Conservation (phyloP, 2,888 invertebrate genomes). For the Cheilosia soror region DNA sequence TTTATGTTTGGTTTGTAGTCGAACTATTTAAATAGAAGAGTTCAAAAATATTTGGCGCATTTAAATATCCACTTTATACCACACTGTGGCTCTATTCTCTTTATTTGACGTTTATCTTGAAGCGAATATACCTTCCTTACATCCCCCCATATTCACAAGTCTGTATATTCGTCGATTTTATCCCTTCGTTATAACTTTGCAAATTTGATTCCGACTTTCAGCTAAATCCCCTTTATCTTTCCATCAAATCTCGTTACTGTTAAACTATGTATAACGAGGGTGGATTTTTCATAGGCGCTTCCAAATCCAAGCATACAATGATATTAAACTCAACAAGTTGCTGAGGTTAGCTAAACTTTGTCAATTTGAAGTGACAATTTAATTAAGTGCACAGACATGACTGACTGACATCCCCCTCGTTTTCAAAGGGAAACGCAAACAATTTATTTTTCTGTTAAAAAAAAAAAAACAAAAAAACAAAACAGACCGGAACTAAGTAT, state of each 20-base stretch:
- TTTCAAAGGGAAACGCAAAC: neutral
- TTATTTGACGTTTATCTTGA: no score
- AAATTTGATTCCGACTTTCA: slow-evolving; percentile 17
- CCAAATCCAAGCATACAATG: neutral
- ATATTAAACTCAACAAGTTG: slow-evolving; percentile 38
- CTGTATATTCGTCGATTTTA: neutral
- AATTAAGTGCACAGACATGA: slow-evolving; percentile 7
- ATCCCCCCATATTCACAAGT: neutral
- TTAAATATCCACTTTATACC: no score
- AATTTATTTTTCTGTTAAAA: neutral
- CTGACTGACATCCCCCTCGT: slow-evolving; percentile 3
- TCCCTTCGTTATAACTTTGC: slow-evolving; percentile 8
- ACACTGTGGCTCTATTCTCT: neutral
- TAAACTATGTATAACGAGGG: neutral
- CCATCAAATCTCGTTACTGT: slow-evolving; percentile 4
- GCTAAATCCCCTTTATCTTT: neutral
- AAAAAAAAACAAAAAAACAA: no score
- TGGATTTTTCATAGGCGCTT: neutral
- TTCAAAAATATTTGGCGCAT: no score
- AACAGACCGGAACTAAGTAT: neutral
- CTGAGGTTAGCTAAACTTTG: slow-evolving; percentile 40
- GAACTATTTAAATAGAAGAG: no score
- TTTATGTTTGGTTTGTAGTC: no score
- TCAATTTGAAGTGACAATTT: slow-evolving; percentile 42
- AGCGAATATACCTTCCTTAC: neutral